These are phyloP conservation scores for Eulithis prunata DNA, from an alignment of 2,888 invertebrate species.

Conservation along the genomic window DNA sequence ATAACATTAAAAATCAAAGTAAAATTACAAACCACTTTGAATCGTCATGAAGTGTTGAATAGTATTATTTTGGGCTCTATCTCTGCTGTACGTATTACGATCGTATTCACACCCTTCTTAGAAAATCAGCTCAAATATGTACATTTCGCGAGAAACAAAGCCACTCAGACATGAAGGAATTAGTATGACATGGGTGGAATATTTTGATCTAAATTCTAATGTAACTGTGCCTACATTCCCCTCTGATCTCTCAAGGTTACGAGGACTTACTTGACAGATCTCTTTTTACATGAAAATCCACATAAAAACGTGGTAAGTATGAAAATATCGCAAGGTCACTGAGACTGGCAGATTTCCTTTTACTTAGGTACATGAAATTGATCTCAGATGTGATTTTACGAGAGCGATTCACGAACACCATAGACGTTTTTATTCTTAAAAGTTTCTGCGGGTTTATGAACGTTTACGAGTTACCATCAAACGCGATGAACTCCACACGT, in stretches of 20 bases:
- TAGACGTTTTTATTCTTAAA: not conserved
- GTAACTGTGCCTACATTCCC: not conserved
- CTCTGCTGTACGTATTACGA: no score
- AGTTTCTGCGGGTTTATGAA: not conserved
- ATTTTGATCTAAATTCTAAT: no score
- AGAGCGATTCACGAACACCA: not conserved
- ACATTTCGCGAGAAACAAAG: no score
- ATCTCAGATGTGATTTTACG: not conserved
- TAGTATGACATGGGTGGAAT: no score
- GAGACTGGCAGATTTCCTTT: not conserved
- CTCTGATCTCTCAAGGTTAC: not conserved
- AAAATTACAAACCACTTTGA: no score
- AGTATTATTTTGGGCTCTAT: no score
- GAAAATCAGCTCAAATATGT: no score
- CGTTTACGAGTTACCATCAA: constrained; percentile 1
- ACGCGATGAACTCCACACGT: not conserved
- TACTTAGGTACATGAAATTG: not conserved
- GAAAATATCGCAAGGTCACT: not conserved
- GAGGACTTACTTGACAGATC: not conserved
- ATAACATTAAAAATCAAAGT: no score
- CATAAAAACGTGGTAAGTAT: no score
- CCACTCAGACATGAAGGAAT: no score
- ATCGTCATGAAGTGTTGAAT: no score
- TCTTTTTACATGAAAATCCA: not conserved
- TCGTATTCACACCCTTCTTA: no score